phyloP scores from a whole-genome alignment of 2,888 invertebrate genomes.

The Platerodrilus igneus region DNA sequence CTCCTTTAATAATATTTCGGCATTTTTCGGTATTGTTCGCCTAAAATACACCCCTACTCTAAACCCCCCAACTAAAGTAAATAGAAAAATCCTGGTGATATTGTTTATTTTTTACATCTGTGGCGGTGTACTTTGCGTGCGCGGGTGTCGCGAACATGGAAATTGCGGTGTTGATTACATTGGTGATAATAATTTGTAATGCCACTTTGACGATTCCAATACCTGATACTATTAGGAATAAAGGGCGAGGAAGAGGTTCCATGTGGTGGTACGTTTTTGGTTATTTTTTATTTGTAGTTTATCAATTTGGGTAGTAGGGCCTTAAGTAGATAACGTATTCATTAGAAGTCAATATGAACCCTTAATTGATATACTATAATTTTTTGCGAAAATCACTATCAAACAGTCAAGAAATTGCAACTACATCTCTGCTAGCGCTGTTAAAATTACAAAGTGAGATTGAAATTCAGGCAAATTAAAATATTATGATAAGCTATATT shows the following conservation, averaged over 20 bases:
- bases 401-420: too few relatives aligned
- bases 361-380: too few relatives aligned
- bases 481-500: too few relatives aligned
- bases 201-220: slow-evolving; percentile 23
- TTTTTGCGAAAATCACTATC: too few relatives aligned
- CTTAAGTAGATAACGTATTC: too few relatives aligned
- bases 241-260: slow-evolving; percentile 77
- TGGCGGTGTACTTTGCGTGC: slow-evolving; percentile 37
- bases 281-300: slow-evolving; percentile 6
- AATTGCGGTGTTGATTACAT: slow-evolving; percentile 35
- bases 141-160: slow-evolving; percentile 39
- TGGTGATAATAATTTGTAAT: slow-evolving; percentile 25
- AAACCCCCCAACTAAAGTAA: slow-evolving; percentile 44
- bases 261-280: slow-evolving; percentile 80
- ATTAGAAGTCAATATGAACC: too few relatives aligned
- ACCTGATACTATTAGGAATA: slow-evolving; percentile 45
- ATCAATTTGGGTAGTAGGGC: too few relatives aligned
- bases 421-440: too few relatives aligned
- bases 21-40: slow-evolving; percentile 37
- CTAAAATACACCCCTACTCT: slow-evolving; percentile 41
- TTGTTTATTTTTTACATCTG: slow-evolving; percentile 48
- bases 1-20: slow-evolving; percentile 40
- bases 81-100: slow-evolving; percentile 45
- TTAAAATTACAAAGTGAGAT: too few relatives aligned
- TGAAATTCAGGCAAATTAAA: too few relatives aligned